Evolutionary conservation across 1,140 invertebrate genomes (phyloP).

Genomic region (Drosophila gunungcola): DNA sequence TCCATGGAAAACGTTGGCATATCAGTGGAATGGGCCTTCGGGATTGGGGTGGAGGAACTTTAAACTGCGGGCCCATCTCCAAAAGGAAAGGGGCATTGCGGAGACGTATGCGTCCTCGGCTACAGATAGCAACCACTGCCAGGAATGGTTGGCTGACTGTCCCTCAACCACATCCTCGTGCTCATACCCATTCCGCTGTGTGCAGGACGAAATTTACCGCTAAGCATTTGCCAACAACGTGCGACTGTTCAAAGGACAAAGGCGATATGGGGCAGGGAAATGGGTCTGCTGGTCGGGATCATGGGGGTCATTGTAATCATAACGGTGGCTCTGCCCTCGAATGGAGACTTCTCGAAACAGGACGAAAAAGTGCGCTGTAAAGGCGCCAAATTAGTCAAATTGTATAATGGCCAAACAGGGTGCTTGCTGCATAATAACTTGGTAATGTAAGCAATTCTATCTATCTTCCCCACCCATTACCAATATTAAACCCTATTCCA

Average conservation of each 20-base stretch:
- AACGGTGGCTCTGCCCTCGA: constrained; percentile 32
- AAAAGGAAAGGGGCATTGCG: not conserved
- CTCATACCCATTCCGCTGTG: constrained; percentile 13
- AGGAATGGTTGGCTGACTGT: constrained; percentile 14
- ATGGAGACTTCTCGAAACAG: constrained; percentile 12
- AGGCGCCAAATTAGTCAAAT: constrained; percentile 68
- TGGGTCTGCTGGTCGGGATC: constrained; percentile 60
- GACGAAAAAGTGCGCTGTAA: constrained; percentile 46
- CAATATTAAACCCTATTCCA: not conserved
- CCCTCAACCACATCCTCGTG: constrained; percentile 16
- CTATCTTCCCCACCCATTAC: not conserved
- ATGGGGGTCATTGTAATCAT: constrained; percentile 80
- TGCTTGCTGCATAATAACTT: constrained; percentile 27
- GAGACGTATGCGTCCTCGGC: constrained; percentile 22
- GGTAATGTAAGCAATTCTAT: constrained; percentile 15
- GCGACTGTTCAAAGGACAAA: constrained; percentile 55
- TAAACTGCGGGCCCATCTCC: constrained; percentile 49
- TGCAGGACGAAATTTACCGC: constrained; percentile 66
- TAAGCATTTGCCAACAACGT: constrained; percentile 73
- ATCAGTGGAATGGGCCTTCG: constrained; percentile 30
- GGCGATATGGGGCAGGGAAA: not conserved
- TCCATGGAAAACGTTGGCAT: constrained; percentile 40
- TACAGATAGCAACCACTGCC: constrained; percentile 51
- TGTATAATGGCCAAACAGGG: constrained; percentile 51
- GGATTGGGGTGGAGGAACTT: constrained; percentile 18